Base-by-base conservation (phyloP, 2,113 vertebrate genomes). In the Condylura cristata region DNA sequence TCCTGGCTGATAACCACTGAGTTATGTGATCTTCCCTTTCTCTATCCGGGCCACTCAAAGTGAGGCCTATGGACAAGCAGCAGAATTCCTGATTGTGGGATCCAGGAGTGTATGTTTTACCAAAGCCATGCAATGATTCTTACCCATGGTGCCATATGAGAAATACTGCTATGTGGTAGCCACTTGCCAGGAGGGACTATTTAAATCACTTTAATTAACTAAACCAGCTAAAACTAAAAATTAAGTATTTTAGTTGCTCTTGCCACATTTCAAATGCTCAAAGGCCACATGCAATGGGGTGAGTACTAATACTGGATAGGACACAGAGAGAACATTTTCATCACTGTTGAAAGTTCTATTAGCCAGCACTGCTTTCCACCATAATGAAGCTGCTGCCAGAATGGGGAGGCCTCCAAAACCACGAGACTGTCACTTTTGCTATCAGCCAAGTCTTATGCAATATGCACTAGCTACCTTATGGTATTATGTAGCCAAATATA, bases 31-130 rank as follows among this genome's bases (percentile, higher is more conserved):
- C 56, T 37, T 41, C 14, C 12, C 1, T 16, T 2, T 37, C n/a
- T 79, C 14, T 8, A 20, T 39, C 6, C 14, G 24, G 12, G 22
- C 5, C 5, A 34, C 10, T 48, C 14, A 16, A 20, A 41, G 26
- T 5, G 18, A 78, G 37, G 8, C 13, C 46, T 32, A 12, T 39
- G 68, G n/a, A 12, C n/a, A 6, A 0, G 5, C 30, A 10, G 2
- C 4, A 17, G 34, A 48, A 37, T 24, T 46, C 58, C 82, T 72
- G 60, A 24, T 17, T 51, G 14, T 46, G 26, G 13, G 16, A 22
- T 37, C 22, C 12, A 26, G 3, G 4, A 5, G 2, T 4, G 28
- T 72, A 66, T 30, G 5, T 37, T 37, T 89, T 58, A 60, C 56
- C 13, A 84, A 84, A 30, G 22, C 5, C 22, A 34, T 39, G 16